Percentiles rank a stretch among this genome's conserved stretches.
Evolutionary conservation across 2,797 vertebrate species (phyloP).

Genomic region (Odontamblyopus rebecca): DNA sequence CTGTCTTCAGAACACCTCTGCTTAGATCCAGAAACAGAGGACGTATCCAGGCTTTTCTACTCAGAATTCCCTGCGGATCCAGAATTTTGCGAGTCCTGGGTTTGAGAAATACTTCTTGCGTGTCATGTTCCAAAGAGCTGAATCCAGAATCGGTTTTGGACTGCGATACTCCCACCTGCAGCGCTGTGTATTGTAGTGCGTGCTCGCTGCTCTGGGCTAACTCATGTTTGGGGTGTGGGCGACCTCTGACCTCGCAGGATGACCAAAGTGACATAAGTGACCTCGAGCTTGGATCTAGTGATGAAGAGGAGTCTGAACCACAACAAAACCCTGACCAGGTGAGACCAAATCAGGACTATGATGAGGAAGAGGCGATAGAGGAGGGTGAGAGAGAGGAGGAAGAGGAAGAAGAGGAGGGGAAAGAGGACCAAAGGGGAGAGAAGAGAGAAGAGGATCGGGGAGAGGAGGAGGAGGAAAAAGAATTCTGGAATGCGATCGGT

Average conservation of each 20-base stretch:
- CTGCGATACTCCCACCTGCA: not conserved
- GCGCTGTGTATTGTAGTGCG: not conserved
- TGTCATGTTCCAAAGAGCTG: not conserved
- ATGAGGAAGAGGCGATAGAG: not conserved
- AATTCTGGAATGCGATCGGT: not conserved
- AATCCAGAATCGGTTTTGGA: not conserved
- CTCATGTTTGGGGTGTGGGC: not conserved
- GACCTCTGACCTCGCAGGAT: slow-evolving; percentile 1
- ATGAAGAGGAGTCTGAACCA: not conserved
- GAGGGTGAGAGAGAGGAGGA: too few species aligned
- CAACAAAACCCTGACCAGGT: not conserved
- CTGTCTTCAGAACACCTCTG: not conserved
- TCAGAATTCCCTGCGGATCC: not conserved
- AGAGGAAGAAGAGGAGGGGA: not conserved
- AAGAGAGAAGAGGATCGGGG: not conserved
- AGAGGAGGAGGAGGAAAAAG: not conserved
- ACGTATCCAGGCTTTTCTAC: not conserved
- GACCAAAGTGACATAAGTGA: not conserved
- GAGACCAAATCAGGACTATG: not conserved
- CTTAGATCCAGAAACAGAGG: not conserved
- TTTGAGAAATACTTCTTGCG: not conserved
- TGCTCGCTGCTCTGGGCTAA: not conserved
- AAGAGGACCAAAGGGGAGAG: not conserved
- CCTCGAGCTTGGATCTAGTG: not conserved
- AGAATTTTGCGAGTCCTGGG: not conserved